Evolutionary conservation across 1,140 invertebrate genomes (phyloP), one percentile per base, ranked within the genome.

Genomic region (Listronotus oregonensis): DNA sequence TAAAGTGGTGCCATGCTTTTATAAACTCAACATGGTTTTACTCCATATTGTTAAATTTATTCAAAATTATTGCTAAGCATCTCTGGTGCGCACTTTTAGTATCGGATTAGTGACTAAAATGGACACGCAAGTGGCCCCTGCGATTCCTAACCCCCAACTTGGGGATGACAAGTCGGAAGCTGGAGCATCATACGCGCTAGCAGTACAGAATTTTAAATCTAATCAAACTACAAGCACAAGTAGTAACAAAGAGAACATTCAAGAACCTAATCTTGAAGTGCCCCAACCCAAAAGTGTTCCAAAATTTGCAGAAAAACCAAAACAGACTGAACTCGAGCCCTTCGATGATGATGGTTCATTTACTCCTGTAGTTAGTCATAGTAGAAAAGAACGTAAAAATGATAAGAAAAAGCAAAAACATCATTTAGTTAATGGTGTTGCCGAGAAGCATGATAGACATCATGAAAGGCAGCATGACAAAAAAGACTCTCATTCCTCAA

Each of bases 301-400:
- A 12, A 32, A 61, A 40, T 31, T 39, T 17, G 50, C 52, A 42
- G 50, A 64, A 46, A 69, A 68, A 51, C 49, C 51, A 50, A 51
- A 67, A 50, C 65, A 67, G 32, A 37, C 47, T 43, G 46, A 56
- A 17, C 40, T 57, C 52, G 51, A 55, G 46, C 18, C 46, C 39
- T 31, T 61, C 32, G 82, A 82, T 66, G 82, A 83, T 57, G 82
- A 79, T 74, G 78, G 70, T 64, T 78, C 78, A 50, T 83, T 83
- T 75, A 80, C 81, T 55, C 81, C 79, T 12, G 82, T 83, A 34
- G 71, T 81, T 40, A 81, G 77, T 50, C 79, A 83, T 69, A 80
- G 78, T 73, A 73, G 82, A 31, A 82, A 80, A 59, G 82, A 83
- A 62, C 75, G 81, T 47, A 82, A 82, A 71, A 79, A 76, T 69